A percentile compares a stretch with the other conserved stretches of the same genome.
Evolutionary conservation across 23 tunicate species (phyloP).

Genomic region (Botrylloides violaceus): DNA sequence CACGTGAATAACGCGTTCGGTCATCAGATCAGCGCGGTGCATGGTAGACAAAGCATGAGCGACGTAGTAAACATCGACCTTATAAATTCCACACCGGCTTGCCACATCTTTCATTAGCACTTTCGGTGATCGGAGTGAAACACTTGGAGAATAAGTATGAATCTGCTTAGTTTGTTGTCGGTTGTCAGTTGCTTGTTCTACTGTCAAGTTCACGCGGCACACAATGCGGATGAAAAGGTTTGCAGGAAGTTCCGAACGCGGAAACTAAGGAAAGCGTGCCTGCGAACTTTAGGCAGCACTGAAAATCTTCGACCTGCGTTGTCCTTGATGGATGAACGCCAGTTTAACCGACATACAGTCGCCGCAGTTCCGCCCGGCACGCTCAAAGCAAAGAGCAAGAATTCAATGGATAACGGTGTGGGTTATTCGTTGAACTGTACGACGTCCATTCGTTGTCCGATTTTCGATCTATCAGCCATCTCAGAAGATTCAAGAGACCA

Average conservation of each 20-base stretch:
- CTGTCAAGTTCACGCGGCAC: background rate
- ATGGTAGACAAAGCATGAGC: background rate
- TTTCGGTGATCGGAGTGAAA: no score
- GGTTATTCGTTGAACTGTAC: background rate
- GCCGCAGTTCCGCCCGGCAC: background rate
- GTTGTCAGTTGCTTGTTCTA: background rate
- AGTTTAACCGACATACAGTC: no score
- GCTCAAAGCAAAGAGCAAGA: background rate
- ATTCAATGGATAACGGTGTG: background rate
- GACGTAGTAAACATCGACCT: background rate
- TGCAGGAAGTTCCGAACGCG: background rate
- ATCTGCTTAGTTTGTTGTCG: background rate
- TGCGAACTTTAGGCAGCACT: constrained; percentile 1
- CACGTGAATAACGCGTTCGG: no score
- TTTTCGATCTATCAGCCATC: background rate
- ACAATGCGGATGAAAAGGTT: background rate
- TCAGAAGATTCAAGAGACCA: background rate
- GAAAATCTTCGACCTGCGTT: background rate
- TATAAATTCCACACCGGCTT: background rate
- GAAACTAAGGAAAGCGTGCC: constrained; percentile 8
- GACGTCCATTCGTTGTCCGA: background rate
- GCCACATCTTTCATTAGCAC: no score
- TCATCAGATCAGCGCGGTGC: background rate
- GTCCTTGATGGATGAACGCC: background rate
- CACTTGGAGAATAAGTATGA: no score